Conservation (phyloP, 2,797 vertebrate species). For the Tadarida brasiliensis region DNA sequence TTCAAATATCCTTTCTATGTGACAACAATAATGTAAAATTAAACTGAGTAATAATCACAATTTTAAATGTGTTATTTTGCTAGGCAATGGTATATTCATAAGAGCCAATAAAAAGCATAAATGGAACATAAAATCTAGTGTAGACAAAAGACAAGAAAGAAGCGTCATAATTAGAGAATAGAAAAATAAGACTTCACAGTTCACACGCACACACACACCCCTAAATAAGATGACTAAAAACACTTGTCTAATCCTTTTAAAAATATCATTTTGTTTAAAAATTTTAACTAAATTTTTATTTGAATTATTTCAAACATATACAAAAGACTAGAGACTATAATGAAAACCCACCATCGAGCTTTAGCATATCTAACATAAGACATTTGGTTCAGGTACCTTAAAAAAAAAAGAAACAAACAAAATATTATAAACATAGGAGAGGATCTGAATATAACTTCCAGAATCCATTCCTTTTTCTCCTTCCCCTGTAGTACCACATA, state of each 20-base stretch:
- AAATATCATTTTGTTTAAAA: background rate
- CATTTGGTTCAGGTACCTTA: background rate
- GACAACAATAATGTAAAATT: constrained; percentile 20
- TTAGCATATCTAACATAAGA: background rate
- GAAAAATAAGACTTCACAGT: background rate
- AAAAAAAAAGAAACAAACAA: background rate
- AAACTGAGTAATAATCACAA: constrained; percentile 28
- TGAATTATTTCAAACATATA: constrained; percentile 50
- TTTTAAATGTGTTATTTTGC: constrained; percentile 33
- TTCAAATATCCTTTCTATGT: background rate
- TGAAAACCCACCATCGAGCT: background rate
- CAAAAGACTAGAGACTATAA: background rate
- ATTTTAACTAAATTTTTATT: constrained; percentile 24
- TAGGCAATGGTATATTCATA: background rate
- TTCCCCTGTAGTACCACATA: background rate
- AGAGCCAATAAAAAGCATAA: constrained; percentile 44
- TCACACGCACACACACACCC: background rate
- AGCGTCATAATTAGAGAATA: background rate
- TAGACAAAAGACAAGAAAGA: background rate
- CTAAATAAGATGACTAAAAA: background rate
- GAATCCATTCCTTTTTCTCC: background rate
- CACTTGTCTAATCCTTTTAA: background rate
- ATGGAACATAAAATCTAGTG: background rate
- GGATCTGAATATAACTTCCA: background rate
- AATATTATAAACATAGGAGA: background rate